Percentiles rank a stretch among this genome's conserved stretches.
phyloP scores from a whole-genome alignment of 2,797 vertebrate species.

The Xenops minutus region DNA sequence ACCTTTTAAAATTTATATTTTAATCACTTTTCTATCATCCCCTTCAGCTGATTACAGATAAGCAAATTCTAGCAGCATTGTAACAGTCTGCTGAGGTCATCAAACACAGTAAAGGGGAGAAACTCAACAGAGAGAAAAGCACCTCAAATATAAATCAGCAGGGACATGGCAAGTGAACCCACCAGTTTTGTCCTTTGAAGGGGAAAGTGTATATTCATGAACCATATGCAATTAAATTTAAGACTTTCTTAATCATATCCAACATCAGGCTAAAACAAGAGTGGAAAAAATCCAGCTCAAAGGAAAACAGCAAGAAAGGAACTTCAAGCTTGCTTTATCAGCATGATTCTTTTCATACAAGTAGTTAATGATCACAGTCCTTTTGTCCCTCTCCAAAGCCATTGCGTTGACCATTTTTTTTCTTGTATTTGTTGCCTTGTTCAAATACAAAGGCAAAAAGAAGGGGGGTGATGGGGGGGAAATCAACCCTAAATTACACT shows the following conservation, averaged over 20 bases:
- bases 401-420: background rate
- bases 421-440: background rate
- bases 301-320: background rate
- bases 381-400: background rate
- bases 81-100: background rate
- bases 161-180: background rate
- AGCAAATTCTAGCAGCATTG: background rate
- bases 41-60: background rate
- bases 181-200: background rate
- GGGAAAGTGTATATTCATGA: background rate
- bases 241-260: background rate
- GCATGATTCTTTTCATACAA: background rate
- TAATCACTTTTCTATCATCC: background rate
- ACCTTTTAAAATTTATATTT: background rate
- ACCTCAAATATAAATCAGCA: background rate
- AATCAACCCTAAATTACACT: background rate
- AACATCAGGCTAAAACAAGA: background rate
- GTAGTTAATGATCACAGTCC: background rate
- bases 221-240: background rate
- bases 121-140: background rate
- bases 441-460: background rate
- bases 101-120: background rate
- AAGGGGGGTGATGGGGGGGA: accelerated
- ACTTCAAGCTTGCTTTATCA: background rate
- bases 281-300: background rate